Evolutionary conservation across 64 coral and sea anemone genomes (phyloP).

Genomic region (Acropora yongei): DNA sequence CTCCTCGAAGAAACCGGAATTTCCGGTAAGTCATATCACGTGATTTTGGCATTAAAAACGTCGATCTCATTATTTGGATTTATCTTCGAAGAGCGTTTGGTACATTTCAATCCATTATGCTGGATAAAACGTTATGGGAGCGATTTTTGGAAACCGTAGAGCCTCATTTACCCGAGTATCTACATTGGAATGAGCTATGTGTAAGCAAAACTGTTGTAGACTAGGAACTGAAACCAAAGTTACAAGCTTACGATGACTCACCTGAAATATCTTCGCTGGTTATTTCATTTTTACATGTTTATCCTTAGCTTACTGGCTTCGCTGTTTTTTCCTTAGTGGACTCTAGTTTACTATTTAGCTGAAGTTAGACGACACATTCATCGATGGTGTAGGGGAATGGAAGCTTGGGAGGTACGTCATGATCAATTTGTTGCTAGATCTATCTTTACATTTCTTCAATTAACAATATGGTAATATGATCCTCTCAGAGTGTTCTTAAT

Average conservation of each 20-base stretch:
- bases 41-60: neutral
- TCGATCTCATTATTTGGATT: neutral
- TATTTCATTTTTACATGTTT: too few relatives aligned
- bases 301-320: neutral
- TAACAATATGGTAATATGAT: neutral
- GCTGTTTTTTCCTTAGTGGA: slow-evolving; percentile 76
- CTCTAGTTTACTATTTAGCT: slow-evolving; percentile 93
- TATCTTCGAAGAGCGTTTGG: neutral
- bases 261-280: too few relatives aligned
- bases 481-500: neutral
- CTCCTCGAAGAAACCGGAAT: neutral
- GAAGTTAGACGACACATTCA: slow-evolving; percentile 97
- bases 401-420: slow-evolving; percentile 89
- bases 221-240: neutral
- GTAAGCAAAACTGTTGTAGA: slow-evolving; percentile 46
- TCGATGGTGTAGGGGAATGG: slow-evolving; percentile 94
- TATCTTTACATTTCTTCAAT: neutral
- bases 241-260: too few relatives aligned
- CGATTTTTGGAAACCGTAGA: slow-evolving; percentile 84
- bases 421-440: neutral
- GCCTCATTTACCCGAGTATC: slow-evolving; percentile 95
- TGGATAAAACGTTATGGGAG: slow-evolving; percentile 86
- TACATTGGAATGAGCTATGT: slow-evolving; percentile 99
- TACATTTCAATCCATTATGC: neutral
- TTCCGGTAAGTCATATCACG: neutral